Evolutionary conservation across 2,797 vertebrate species (phyloP).

Genomic region (Kryptopterus vitreolus): DNA sequence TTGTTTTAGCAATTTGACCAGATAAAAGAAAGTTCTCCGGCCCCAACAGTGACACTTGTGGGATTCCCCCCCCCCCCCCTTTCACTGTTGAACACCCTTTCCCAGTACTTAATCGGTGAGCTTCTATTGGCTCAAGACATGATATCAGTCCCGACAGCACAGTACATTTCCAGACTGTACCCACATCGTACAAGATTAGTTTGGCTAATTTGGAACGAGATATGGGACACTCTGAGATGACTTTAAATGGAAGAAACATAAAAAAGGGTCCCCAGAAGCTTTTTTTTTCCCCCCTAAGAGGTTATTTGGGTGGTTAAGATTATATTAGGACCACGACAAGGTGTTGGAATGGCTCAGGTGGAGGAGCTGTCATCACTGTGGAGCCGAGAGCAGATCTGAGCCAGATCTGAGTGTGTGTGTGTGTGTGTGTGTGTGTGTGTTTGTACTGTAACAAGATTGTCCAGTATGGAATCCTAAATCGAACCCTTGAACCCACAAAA

Average conservation of each 20-base stretch:
- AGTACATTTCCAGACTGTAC: not conserved
- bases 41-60: not conserved
- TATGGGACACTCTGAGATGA: conserved; percentile 2
- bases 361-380: conserved; percentile 57
- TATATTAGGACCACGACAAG: conserved; percentile 31
- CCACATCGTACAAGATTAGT: conserved; percentile 7
- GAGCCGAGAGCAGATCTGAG: conserved; percentile 34
- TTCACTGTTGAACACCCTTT: not conserved
- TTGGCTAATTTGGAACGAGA: conserved; percentile 1
- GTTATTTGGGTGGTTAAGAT: conserved; percentile 27
- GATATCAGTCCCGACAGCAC: conserved; percentile 5
- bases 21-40: not conserved
- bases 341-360: conserved; percentile 61
- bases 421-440: not conserved
- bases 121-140: not conserved
- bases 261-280: conserved; percentile 20
- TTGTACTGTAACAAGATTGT: too few species aligned
- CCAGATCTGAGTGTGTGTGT: conserved; percentile 48
- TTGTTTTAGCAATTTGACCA: not conserved
- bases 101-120: not conserved
- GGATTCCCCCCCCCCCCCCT: not conserved
- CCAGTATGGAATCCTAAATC: not conserved
- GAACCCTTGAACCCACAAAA: too few species aligned
- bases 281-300: conserved; percentile 15
- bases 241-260: conserved; percentile 34